These are phyloP conservation scores for Rhingia rostrata DNA, from an alignment of 2,888 invertebrate genomes.

Conservation along the genomic window DNA sequence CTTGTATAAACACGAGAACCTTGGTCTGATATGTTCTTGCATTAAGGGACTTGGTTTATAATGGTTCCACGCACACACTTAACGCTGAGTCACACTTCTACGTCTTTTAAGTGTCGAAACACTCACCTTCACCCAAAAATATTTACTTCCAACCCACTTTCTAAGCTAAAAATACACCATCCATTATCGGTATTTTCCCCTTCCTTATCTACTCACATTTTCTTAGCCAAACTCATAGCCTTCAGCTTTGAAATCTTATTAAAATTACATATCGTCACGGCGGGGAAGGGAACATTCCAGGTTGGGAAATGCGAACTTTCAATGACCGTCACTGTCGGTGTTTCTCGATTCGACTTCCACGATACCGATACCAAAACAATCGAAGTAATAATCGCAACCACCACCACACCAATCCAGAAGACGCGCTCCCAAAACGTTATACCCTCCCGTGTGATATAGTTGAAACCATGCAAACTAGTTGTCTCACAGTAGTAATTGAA, in stretches of 20 bases:
- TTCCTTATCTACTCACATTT: constrained; percentile 82
- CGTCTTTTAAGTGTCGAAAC: too few species aligned
- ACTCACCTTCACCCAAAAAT: too few species aligned
- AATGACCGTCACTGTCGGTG: constrained; percentile 86
- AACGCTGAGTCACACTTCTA: too few species aligned
- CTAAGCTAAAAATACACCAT: too few species aligned
- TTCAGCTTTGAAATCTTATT: constrained; percentile 84
- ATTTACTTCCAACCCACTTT: too few species aligned
- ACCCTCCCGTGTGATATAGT: constrained; percentile 86
- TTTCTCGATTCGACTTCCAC: constrained; percentile 85
- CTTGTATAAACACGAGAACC: too few species aligned
- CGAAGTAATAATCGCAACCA: constrained; percentile 84
- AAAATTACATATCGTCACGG: constrained; percentile 85
- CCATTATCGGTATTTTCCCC: too few species aligned
- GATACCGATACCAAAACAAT: constrained; percentile 85
- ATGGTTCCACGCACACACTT: too few species aligned
- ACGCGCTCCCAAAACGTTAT: constrained; percentile 84
- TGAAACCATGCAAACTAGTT: constrained; percentile 89
- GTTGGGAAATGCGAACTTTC: constrained; percentile 85
- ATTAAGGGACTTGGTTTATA: too few species aligned
- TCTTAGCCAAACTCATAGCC: constrained; percentile 80
- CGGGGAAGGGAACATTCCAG: constrained; percentile 85
- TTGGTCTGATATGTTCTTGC: too few species aligned
- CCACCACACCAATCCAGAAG: constrained; percentile 85
- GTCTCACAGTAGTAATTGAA: constrained; percentile 86